Conservation (phyloP, 2,113 vertebrate genomes). For the Isurus oxyrinchus region DNA sequence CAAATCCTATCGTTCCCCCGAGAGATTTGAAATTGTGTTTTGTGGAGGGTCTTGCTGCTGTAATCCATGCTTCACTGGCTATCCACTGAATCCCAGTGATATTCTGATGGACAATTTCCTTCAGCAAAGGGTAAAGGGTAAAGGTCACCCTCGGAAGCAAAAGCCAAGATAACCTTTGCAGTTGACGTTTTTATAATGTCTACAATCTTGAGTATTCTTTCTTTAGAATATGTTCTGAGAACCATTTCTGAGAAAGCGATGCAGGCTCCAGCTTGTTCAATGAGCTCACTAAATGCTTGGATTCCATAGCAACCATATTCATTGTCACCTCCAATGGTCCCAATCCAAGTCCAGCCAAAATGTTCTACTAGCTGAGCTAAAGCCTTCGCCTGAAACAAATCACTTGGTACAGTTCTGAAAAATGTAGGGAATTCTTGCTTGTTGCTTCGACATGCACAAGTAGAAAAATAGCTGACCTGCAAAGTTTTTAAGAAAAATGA, state of each 20-base stretch:
- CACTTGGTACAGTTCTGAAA: conserved; percentile 57
- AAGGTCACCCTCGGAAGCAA: conserved; percentile 55
- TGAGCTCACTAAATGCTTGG: conserved; percentile 54
- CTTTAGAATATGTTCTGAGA: conserved; percentile 50
- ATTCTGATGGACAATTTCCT: conserved; percentile 52
- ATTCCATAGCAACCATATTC: conserved; percentile 57
- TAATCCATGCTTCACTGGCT: conserved; percentile 62
- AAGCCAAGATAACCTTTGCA: conserved; percentile 60
- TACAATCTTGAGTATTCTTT: conserved; percentile 55
- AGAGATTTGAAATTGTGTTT: conserved; percentile 47
- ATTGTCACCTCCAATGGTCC: conserved; percentile 55
- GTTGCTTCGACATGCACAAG: conserved; percentile 59
- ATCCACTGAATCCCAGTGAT: conserved; percentile 60
- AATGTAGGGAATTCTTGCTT: conserved; percentile 60
- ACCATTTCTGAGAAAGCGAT: conserved; percentile 61
- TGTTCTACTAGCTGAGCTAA: conserved; percentile 55
- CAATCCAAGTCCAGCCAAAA: conserved; percentile 66
- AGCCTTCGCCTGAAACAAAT: conserved; percentile 56
- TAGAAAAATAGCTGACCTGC: conserved; percentile 65
- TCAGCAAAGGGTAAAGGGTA: conserved; percentile 59
- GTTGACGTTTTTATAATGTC: conserved; percentile 56
- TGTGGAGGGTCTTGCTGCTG: conserved; percentile 47
- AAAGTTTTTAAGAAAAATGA: neutral
- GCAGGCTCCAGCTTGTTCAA: conserved; percentile 53
- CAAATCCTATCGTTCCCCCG: conserved; percentile 55